Percentiles rank a stretch among this genome's conserved stretches.
phyloP scores from a whole-genome alignment of 2,113 vertebrate genomes.

The Talpa occidentalis region DNA sequence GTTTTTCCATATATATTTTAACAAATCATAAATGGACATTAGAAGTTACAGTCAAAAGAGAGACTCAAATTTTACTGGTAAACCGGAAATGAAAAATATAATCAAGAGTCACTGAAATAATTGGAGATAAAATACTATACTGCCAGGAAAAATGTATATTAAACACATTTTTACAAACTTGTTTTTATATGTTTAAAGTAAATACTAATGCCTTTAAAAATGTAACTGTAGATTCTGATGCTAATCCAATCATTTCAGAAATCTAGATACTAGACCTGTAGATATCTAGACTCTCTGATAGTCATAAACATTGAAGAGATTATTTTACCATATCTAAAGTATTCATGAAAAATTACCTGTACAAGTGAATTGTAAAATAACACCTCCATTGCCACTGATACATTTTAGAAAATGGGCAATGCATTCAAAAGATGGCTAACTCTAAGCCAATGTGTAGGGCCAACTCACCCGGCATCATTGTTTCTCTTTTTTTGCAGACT shows the following conservation, averaged over 20 bases:
- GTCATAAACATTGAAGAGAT: background rate
- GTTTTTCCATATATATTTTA: background rate
- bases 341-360: background rate
- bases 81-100: slow-evolving; percentile 16
- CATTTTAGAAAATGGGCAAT: background rate
- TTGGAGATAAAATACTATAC: background rate
- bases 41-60: background rate
- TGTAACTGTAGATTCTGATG: background rate
- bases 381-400: background rate
- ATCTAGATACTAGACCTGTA: too few relatives aligned
- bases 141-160: too few relatives aligned
- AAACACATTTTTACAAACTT: background rate
- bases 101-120: background rate
- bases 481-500: background rate
- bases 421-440: background rate
- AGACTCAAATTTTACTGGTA: background rate
- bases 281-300: background rate
- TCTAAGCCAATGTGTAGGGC: too few relatives aligned
- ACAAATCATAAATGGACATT: background rate
- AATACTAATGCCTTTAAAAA: background rate
- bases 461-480: too few relatives aligned
- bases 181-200: background rate
- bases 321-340: background rate
- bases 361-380: slow-evolving; percentile 7
- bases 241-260: background rate